A percentile compares a stretch with the other conserved stretches of the same genome.
These are phyloP conservation scores for Triplophysa rosa DNA, from an alignment of 2,113 vertebrate genomes.

Conservation along the genomic window DNA sequence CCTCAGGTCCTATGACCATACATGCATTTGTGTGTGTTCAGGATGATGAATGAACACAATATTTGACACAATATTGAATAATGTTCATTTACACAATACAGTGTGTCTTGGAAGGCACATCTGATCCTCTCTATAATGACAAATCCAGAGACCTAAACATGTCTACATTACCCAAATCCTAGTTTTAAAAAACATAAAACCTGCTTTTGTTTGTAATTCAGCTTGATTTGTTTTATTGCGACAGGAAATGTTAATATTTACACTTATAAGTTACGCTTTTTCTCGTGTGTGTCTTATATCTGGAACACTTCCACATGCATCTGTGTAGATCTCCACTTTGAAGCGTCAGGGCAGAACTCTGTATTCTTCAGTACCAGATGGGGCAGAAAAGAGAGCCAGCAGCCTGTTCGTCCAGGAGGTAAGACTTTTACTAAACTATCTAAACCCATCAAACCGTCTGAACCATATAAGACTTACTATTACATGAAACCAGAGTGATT, in stretches of 20 bases:
- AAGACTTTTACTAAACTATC: conserved; percentile 50
- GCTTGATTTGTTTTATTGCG: neutral
- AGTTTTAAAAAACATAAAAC: neutral
- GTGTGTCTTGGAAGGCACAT: conserved; percentile 7
- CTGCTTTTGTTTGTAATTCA: neutral
- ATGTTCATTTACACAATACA: neutral
- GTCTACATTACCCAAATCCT: neutral
- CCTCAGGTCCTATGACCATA: neutral
- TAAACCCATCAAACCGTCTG: neutral
- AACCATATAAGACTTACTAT: neutral
- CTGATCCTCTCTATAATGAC: neutral
- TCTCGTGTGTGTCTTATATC: conserved; percentile 35
- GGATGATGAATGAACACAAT: conserved; percentile 4
- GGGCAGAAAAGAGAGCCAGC: conserved; percentile 87
- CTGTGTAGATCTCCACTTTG: conserved; percentile 82
- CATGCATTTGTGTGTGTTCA: neutral
- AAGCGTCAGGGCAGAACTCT: conserved; percentile 85
- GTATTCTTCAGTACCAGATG: conserved; percentile 85
- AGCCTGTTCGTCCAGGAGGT: conserved; percentile 96
- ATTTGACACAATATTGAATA: no score
- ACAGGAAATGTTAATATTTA: neutral
- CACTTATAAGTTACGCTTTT: neutral
- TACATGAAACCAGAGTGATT: neutral
- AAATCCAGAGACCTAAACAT: neutral
- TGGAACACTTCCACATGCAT: neutral